These are phyloP conservation scores for Ptyas mucosa DNA, from an alignment of 2,113 vertebrate genomes.

Conservation along the genomic window DNA sequence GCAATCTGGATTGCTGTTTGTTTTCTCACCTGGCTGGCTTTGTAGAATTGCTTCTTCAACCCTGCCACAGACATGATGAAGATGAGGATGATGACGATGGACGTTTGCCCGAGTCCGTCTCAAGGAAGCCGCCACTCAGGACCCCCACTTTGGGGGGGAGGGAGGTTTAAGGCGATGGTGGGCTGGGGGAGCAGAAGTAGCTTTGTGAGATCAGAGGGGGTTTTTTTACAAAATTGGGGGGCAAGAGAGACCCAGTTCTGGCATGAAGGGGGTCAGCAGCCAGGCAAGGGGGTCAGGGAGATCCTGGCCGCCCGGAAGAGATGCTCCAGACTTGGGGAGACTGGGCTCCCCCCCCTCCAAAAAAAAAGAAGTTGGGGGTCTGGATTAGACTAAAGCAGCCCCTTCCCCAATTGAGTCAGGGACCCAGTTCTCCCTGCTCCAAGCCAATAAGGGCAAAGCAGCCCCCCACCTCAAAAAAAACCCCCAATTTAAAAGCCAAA, in stretches of 20 bases:
- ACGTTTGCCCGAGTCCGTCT: too few species aligned
- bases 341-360: neutral
- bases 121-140: neutral
- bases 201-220: neutral
- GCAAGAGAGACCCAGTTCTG: neutral
- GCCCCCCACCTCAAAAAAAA: neutral
- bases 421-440: neutral
- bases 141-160: neutral
- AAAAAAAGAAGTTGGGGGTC: neutral
- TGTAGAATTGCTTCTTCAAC: conserved; percentile 98
- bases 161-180: neutral
- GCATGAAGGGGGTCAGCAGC: neutral
- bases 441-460: too few species aligned
- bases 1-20: neutral
- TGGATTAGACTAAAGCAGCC: neutral
- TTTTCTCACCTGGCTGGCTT: conserved; percentile 89
- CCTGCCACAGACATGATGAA: conserved; percentile 95
- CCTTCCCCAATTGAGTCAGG: neutral
- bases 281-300: neutral
- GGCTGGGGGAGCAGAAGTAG: neutral
- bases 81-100: conserved; percentile 72
- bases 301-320: neutral
- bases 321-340: neutral
- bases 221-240: too few species aligned
- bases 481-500: neutral